These are phyloP conservation scores for Aphrocallistes beatrix DNA, from an alignment of 37 sponge, comb jelly and placozoan species.

Conservation along the genomic window DNA sequence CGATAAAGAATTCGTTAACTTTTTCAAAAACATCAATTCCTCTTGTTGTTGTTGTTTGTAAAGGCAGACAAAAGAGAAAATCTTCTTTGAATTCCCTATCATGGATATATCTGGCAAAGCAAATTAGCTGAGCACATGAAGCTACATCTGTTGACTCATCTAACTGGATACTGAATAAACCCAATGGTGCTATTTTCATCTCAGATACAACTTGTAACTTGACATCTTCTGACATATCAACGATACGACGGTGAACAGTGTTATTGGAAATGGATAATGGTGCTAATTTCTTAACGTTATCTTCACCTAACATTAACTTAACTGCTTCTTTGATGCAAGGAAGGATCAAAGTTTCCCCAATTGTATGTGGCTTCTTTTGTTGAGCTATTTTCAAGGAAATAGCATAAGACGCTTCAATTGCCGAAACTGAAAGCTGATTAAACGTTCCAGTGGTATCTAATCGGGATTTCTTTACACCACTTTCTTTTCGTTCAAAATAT, in stretches of 20 bases:
- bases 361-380: slow-evolving; percentile 10
- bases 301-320: slow-evolving; percentile 13
- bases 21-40: background rate
- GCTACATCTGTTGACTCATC: background rate
- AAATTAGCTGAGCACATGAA: background rate
- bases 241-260: slow-evolving; percentile 17
- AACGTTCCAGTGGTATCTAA: slow-evolving; percentile 15
- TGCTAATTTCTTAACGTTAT: background rate
- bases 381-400: slow-evolving; percentile 16
- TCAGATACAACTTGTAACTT: slow-evolving; percentile 8
- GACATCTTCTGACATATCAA: slow-evolving; percentile 19
- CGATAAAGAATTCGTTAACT: background rate
- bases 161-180: background rate
- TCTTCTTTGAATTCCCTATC: slow-evolving; percentile 2
- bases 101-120: slow-evolving; percentile 18
- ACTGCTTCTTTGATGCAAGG: slow-evolving; percentile 10
- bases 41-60: background rate
- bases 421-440: background rate
- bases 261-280: background rate
- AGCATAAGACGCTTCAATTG: background rate
- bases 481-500: background rate
- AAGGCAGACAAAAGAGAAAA: slow-evolving; percentile 2
- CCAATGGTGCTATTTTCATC: background rate
- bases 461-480: background rate
- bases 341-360: background rate